Conservation (phyloP, 2,888 invertebrate genomes). For the Tachystola acroxantha region DNA sequence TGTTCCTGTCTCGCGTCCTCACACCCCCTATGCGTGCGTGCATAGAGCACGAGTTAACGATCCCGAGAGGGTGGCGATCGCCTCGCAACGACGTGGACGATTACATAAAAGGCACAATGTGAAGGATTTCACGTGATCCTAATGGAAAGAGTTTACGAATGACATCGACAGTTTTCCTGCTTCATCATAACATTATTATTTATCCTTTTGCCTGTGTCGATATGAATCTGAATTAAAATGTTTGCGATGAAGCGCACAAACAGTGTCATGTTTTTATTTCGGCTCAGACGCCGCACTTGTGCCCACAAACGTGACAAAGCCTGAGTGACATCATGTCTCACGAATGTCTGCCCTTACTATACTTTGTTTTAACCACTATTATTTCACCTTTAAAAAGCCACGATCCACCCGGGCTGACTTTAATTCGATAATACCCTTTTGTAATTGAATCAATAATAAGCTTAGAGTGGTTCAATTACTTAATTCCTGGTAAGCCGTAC, state of each 20-base stretch:
- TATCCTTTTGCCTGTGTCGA: constrained; percentile 21
- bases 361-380: constrained; percentile 19
- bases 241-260: constrained; percentile 43
- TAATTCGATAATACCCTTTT: constrained; percentile 32
- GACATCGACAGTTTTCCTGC: constrained; percentile 6
- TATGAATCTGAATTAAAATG: constrained; percentile 23
- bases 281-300: constrained; percentile 43
- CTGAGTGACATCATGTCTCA: constrained; percentile 56
- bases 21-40: background rate
- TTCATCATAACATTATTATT: constrained; percentile 14
- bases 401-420: constrained; percentile 21
- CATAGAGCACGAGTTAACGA: background rate
- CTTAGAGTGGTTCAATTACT: constrained; percentile 53
- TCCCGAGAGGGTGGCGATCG: background rate
- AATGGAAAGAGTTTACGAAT: constrained; percentile 1
- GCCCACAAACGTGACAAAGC: constrained; percentile 51
- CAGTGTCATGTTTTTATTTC: constrained; percentile 59
- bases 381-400: constrained; percentile 11
- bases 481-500: constrained; percentile 40
- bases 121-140: background rate
- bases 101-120: constrained; percentile 1
- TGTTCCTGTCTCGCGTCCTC: too few species aligned
- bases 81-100: background rate
- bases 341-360: constrained; percentile 36
- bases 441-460: constrained; percentile 40